These are phyloP conservation scores for Harpagifer antarcticus DNA, from an alignment of 2,797 vertebrate species.

Conservation along the genomic window DNA sequence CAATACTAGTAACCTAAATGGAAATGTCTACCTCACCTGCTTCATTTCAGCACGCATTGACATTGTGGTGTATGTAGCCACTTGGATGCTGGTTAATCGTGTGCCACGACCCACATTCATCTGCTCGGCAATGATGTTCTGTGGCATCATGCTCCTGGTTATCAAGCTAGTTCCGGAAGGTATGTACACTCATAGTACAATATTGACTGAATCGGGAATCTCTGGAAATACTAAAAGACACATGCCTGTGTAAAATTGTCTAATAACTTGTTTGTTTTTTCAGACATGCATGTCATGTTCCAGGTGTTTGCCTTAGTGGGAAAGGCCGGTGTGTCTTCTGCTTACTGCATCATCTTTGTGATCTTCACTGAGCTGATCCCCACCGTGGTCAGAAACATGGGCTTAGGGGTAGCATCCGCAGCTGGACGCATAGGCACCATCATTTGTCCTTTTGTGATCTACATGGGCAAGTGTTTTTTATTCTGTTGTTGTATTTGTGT, in stretches of 20 bases:
- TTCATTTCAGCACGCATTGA: slow-evolving; percentile 70
- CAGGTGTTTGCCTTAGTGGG: slow-evolving; percentile 85
- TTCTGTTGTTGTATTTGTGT: not conserved
- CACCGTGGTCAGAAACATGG: slow-evolving; percentile 89
- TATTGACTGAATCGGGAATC: slow-evolving; percentile 1
- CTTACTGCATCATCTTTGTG: slow-evolving; percentile 84
- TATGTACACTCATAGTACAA: slow-evolving; percentile 12
- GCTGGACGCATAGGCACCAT: slow-evolving; percentile 86
- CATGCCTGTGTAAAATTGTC: not conserved
- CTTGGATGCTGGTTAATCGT: slow-evolving; percentile 53
- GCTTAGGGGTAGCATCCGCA: slow-evolving; percentile 84
- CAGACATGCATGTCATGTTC: slow-evolving; percentile 79
- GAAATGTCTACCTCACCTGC: slow-evolving; percentile 74
- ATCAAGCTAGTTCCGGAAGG: slow-evolving; percentile 67
- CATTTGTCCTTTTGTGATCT: slow-evolving; percentile 88
- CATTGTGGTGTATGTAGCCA: slow-evolving; percentile 31
- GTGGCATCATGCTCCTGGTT: slow-evolving; percentile 61
- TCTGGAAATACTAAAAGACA: not conserved
- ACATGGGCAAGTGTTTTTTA: slow-evolving; percentile 81
- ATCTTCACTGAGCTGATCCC: slow-evolving; percentile 88
- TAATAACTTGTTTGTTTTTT: slow-evolving; percentile 23
- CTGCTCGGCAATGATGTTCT: slow-evolving; percentile 50
- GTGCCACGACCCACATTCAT: slow-evolving; percentile 53
- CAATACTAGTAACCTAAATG: slow-evolving; percentile 72
- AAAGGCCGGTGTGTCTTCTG: slow-evolving; percentile 86